Evolutionary conservation across 2,888 invertebrate species (phyloP).

Genomic region (Anaspis maculata): DNA sequence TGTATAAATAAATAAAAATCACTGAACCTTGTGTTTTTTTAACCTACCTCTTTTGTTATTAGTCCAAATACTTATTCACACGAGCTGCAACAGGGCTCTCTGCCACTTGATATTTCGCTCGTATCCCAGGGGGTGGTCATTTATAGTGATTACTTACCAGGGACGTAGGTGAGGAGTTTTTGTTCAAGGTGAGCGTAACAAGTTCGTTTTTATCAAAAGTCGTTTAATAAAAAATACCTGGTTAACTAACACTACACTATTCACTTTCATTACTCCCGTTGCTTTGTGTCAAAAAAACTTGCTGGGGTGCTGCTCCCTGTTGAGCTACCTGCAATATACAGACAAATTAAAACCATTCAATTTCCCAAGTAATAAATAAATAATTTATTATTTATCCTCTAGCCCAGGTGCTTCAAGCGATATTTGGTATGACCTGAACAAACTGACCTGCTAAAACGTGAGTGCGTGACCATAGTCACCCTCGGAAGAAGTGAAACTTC

Average conservation of each 20-base stretch:
- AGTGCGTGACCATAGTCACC: no score
- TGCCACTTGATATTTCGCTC: no score
- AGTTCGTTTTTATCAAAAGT: no score
- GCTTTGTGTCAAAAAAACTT: conserved; percentile 38
- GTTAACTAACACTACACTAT: conserved; percentile 17
- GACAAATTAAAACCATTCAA: conserved; percentile 4
- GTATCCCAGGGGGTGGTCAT: no score
- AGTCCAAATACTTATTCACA: no score
- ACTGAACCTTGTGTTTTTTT: conserved; percentile 4
- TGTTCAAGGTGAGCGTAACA: no score
- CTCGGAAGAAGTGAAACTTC: no score
- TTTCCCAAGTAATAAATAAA: conserved; percentile 3
- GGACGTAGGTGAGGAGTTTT: no score
- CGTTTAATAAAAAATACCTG: conserved; percentile 1
- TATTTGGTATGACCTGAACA: no score
- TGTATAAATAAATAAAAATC: conserved; percentile 15
- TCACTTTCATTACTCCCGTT: conserved; percentile 35
- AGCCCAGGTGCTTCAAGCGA: not conserved
- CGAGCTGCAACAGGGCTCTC: no score
- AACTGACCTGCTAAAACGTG: conserved; percentile 1
- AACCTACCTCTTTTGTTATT: conserved; percentile 1
- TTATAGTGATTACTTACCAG: no score
- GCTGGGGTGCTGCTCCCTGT: conserved; percentile 32
- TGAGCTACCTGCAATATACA: conserved; percentile 32
- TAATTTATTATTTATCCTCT: not conserved